Evolutionary conservation across 2,797 vertebrate species (phyloP), one percentile per base, ranked within the genome.

Genomic region (Gymnodraco acuticeps): DNA sequence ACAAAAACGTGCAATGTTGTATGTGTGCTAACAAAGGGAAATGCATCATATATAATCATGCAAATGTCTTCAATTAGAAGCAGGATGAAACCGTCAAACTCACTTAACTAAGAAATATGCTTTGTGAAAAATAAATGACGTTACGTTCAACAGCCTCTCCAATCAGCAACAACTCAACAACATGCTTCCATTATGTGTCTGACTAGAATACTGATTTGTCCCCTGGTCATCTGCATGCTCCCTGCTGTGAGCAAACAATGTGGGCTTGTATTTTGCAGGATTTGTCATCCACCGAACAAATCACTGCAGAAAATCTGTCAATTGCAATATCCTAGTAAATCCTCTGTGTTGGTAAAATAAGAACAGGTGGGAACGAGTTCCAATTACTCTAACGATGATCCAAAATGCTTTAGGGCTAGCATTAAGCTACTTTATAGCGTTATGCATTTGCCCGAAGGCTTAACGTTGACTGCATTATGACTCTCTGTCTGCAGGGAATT

Each of bases 351-450:
- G 62, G 59, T 63, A 65, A 86, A 83, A 88, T 82, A 76, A 83
- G 78, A 92, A 83, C 84, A 89, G 84, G 86, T 89, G 81, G 75
- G 79, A 85, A 79, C 73, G 67, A 52, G 72, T 73, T 89, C 82
- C 71, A 86, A 68, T 88, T 83, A 90, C 75, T 45, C 54, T 54
- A 73, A 61, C 3, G 38, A 77, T 88, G 87, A 91, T 89, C 78
- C 81, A 41, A 48, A 70, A 75, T 33, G 78, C 87, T 82, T 85
- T 43, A 70, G 79, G 77, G 60, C 45, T 73, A 67, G 68, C 67
- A 80, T 77, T 86, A 91, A 89, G 84, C 71, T 77, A 81, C 81
- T 86, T 89, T 88, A 85, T 60, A 70, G 71, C 55, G 79, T 90
- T 82, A 87, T 80, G 64, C 60, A 78, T 87, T 84, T 82, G 84